Evolutionary conservation across 1,140 invertebrate species (phyloP).

Genomic region (Drosophila lini): DNA sequence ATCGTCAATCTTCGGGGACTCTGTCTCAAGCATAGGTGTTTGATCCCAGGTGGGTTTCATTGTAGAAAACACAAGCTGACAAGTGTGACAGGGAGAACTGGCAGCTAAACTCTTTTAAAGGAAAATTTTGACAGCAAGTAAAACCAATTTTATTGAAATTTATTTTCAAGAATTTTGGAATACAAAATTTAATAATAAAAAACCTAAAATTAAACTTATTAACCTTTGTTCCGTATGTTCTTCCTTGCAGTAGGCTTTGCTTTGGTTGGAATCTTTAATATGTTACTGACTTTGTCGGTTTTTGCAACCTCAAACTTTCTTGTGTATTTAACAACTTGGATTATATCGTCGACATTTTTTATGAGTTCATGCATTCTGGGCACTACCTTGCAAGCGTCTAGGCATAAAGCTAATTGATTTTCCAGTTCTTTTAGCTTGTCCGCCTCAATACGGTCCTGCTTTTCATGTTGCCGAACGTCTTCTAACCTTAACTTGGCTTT

Average conservation of each 20-base stretch:
- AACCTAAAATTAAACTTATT: neutral
- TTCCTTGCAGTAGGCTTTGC: too few species aligned
- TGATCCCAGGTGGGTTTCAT: neutral
- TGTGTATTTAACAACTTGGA: neutral
- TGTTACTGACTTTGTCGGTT: neutral
- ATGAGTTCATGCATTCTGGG: neutral
- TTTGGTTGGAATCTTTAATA: neutral
- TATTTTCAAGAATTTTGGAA: neutral
- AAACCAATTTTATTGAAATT: neutral
- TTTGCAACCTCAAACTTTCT: fast-evolving
- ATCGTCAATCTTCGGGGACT: conserved; percentile 46
- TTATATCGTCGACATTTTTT: neutral
- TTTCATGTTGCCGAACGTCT: neutral
- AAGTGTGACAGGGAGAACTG: neutral
- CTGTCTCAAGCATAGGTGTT: conserved; percentile 10
- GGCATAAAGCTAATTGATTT: neutral
- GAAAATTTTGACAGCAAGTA: neutral
- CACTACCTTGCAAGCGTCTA: neutral
- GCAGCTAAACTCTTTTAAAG: neutral
- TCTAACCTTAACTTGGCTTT: neutral
- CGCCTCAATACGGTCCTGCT: neutral
- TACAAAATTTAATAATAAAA: neutral
- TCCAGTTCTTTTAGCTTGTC: neutral
- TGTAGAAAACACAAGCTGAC: neutral
- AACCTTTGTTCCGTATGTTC: neutral